Evolutionary conservation across 2,113 vertebrate species (phyloP).

Genomic region (Labeo rohita): DNA sequence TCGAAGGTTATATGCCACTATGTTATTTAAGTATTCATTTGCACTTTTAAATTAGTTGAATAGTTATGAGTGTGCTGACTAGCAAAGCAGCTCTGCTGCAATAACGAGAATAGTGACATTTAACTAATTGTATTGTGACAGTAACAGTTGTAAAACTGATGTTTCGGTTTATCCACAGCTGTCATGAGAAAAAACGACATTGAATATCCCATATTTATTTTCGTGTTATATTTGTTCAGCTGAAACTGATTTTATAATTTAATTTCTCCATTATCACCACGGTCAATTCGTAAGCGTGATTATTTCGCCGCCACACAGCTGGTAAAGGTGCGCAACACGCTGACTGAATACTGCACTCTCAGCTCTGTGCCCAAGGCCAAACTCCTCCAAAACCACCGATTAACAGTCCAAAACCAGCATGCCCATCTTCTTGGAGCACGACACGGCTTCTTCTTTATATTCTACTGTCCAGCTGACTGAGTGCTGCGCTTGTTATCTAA

Average conservation of each 20-base stretch:
- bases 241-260: neutral
- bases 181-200: neutral
- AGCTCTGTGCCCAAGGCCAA: neutral
- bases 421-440: neutral
- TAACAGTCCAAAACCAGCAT: neutral
- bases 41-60: neutral
- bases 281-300: neutral
- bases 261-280: neutral
- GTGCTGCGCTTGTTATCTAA: neutral
- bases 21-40: neutral
- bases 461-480: neutral
- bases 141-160: neutral
- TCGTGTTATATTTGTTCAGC: neutral
- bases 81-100: neutral
- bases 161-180: neutral
- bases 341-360: slow-evolving; percentile 7
- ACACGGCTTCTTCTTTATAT: neutral
- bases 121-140: neutral
- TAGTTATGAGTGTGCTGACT: neutral
- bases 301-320: slow-evolving; percentile 1
- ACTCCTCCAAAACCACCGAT: neutral
- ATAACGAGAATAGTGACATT: neutral
- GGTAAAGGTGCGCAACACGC: slow-evolving; percentile 40
- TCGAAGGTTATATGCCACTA: neutral
- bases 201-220: neutral